Base-by-base conservation (phyloP, 2,797 vertebrate genomes). In the Manis javanica region DNA sequence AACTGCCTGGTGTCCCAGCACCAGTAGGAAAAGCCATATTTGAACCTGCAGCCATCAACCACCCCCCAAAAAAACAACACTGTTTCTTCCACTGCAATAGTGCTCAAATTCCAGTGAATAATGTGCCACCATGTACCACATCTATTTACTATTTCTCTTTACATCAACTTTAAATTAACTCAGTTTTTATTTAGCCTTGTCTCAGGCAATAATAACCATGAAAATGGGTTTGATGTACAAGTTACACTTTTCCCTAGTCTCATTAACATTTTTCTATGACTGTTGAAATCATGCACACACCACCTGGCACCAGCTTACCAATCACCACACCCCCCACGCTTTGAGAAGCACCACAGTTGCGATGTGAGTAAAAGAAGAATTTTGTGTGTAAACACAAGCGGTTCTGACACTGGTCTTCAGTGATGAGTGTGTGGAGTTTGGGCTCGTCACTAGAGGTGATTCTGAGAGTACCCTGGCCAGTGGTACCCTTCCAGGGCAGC, bases 211-310 rank as follows among this genome's bases (percentile, higher is more conserved):
- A 53, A 23, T 53, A 18, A 37, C 16, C 39, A 59, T 21, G 42
- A 26, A 37, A 61, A 21, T 49, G 31, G 23, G 71, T 29, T 51
- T 29, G 26, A 64, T 4, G 46, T 78, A 34, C 18, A 64, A 24
- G 24, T 66, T 53, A 39, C 24, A 31, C 66, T 37, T 23, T 83
- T 51, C 39, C 55, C 66, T 39, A 59, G 39, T 63, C 53, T 63
- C 24, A 11, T 61, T 39, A 21, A 83, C 37, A 37, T 31, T 6
- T 42, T 42, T 8, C 5, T 2, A 24, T 19, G 19, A 19, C 46
- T 9, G 3, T 42, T 24, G 53, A 59, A 71, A 4, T 42, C 68
- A 31, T 0, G 7, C 19, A 55, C 2, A 6, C 3, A 14, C 46
- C 34, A 3, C 66, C 78, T 63, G 66, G 9, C 15, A 3, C 72